phyloP scores from a whole-genome alignment of 2,797 vertebrate genomes.

The Catamblyrhynchus diadema region DNA sequence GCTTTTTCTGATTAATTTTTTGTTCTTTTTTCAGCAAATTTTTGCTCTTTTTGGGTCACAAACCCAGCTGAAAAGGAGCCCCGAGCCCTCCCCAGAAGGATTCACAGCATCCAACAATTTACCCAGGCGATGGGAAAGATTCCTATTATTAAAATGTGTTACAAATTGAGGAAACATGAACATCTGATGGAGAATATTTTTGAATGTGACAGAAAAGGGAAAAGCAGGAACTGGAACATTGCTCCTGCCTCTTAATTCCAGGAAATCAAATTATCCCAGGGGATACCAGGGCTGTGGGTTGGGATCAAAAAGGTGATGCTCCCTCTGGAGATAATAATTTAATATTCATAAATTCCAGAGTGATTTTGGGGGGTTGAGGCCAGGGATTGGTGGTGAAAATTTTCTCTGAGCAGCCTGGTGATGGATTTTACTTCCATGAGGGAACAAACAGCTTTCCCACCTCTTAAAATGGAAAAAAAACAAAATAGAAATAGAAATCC shows the following conservation, averaged over 20 bases:
- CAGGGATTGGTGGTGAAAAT: background rate
- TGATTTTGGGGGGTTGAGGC: background rate
- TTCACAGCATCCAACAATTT: background rate
- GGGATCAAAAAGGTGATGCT: background rate
- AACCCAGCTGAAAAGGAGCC: background rate
- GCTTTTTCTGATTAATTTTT: background rate
- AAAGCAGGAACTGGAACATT: background rate
- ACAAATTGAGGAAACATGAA: background rate
- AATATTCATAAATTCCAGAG: background rate
- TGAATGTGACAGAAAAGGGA: background rate
- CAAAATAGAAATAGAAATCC: background rate
- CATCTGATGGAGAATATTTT: background rate
- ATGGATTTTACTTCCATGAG: background rate
- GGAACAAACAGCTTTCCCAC: background rate
- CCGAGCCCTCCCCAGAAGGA: background rate
- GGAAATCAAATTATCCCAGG: background rate
- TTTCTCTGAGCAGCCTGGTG: fast-evolving
- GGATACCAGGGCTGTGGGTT: background rate
- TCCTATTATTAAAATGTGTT: background rate
- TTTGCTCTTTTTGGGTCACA: background rate
- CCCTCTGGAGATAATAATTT: background rate
- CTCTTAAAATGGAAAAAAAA: background rate
- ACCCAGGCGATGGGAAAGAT: background rate
- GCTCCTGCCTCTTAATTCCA: background rate
- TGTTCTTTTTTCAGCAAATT: background rate